Evolutionary conservation across 2,113 vertebrate species (phyloP).

Genomic region (Charina bottae): DNA sequence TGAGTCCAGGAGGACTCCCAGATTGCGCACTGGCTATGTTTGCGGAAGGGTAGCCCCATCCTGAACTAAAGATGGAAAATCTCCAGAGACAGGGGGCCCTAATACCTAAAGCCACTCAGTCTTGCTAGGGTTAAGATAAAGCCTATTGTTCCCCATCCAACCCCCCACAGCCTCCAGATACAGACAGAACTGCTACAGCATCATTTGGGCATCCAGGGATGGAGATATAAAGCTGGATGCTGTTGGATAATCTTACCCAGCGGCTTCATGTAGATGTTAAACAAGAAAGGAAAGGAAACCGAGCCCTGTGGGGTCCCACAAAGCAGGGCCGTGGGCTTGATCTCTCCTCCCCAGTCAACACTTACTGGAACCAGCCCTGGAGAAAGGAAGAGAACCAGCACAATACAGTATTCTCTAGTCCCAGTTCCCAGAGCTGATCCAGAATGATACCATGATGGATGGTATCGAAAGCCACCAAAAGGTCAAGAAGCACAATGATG

Average conservation of each 20-base stretch:
- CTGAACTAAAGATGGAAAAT: not conserved
- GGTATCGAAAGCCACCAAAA: not conserved
- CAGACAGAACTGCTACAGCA: not conserved
- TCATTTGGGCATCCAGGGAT: not conserved
- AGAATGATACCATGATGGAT: not conserved
- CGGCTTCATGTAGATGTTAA: not conserved
- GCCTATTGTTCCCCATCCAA: not conserved
- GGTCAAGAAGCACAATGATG: not conserved
- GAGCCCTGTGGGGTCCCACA: not conserved
- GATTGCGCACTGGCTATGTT: not conserved
- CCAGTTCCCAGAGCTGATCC: not conserved
- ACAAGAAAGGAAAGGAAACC: not conserved
- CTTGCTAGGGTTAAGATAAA: not conserved
- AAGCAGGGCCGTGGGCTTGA: not conserved
- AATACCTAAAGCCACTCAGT: not conserved
- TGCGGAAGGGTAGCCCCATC: not conserved
- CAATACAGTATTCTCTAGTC: not conserved
- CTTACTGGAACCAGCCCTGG: not conserved
- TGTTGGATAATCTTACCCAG: not conserved
- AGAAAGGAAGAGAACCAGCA: not conserved
- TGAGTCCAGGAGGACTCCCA: not conserved
- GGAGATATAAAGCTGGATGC: not conserved
- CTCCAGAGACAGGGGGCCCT: not conserved
- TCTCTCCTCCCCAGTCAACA: not conserved
- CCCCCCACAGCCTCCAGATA: not conserved